Conservation (phyloP, 2,888 invertebrate genomes). For the Theretra japonica region DNA sequence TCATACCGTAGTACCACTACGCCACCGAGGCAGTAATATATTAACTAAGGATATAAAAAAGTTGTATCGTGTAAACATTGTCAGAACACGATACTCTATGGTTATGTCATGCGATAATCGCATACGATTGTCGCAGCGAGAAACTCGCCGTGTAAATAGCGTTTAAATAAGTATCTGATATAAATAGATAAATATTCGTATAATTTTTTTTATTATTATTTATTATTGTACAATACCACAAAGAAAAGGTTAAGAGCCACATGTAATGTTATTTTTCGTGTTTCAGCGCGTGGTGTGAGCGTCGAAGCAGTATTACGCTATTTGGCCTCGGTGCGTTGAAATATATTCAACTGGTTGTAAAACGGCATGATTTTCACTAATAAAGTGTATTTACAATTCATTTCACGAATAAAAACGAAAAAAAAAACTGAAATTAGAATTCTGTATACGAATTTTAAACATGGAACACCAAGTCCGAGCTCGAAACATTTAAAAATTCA, state of each 20-base stretch:
- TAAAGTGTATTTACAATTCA: not conserved
- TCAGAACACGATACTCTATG: no score
- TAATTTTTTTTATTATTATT: no score
- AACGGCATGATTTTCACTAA: not conserved
- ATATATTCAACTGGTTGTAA: not conserved
- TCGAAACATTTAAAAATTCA: no score
- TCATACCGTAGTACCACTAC: no score
- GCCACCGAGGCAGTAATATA: no score
- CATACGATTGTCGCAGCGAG: no score
- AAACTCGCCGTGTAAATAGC: no score
- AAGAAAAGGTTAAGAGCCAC: not conserved
- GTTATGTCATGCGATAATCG: no score
- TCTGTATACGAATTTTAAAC: not conserved
- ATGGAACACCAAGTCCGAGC: not conserved
- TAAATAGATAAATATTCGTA: not conserved
- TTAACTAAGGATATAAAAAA: no score
- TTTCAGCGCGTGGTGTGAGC: not conserved
- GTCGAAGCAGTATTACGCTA: conserved; percentile 16
- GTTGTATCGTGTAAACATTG: no score
- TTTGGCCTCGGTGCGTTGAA: not conserved
- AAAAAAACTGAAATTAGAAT: not conserved
- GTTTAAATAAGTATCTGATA: not conserved
- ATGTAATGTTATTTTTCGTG: not conserved
- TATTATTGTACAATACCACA: not conserved
- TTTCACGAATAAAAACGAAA: not conserved